These are phyloP conservation scores for Istiophorus platypterus DNA, from an alignment of 2,113 vertebrate genomes.

Conservation along the genomic window DNA sequence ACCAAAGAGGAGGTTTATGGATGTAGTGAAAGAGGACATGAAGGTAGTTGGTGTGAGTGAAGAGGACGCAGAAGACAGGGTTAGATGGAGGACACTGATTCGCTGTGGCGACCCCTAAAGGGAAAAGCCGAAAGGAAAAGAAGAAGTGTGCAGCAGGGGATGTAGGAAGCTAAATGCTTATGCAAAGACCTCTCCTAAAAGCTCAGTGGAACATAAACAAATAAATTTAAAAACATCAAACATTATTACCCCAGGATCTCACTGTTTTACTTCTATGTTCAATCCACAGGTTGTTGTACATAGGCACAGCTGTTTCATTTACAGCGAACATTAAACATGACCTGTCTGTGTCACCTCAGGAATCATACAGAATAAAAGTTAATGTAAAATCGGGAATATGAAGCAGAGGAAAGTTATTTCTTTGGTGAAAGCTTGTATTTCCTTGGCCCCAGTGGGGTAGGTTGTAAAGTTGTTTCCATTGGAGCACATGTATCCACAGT, in stretches of 20 bases:
- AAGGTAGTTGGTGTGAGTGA: too few relatives aligned
- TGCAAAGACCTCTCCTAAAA: not conserved
- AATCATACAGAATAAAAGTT: not conserved
- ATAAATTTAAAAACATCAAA: not conserved
- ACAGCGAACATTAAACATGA: not conserved
- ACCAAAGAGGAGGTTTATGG: too few relatives aligned
- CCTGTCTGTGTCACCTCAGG: not conserved
- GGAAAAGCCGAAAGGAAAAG: too few relatives aligned
- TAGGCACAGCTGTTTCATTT: not conserved
- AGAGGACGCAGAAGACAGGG: too few relatives aligned
- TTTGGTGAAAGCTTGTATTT: slow-evolving; percentile 43
- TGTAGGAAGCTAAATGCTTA: not conserved
- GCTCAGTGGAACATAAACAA: not conserved
- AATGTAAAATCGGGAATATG: slow-evolving; percentile 1
- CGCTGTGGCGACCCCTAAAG: too few relatives aligned
- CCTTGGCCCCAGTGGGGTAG: not conserved
- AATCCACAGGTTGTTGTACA: not conserved
- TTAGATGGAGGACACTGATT: too few relatives aligned
- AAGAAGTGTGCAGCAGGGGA: too few relatives aligned
- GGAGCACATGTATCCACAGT: slow-evolving; percentile 29
- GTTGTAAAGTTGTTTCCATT: slow-evolving; percentile 44
- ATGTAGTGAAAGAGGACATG: too few relatives aligned
- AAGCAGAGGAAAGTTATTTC: slow-evolving; percentile 37
- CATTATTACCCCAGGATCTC: not conserved
- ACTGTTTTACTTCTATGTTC: slow-evolving; percentile 3